Base-by-base conservation (phyloP, 2,113 vertebrate species). In the Tylochromis polylepis region DNA sequence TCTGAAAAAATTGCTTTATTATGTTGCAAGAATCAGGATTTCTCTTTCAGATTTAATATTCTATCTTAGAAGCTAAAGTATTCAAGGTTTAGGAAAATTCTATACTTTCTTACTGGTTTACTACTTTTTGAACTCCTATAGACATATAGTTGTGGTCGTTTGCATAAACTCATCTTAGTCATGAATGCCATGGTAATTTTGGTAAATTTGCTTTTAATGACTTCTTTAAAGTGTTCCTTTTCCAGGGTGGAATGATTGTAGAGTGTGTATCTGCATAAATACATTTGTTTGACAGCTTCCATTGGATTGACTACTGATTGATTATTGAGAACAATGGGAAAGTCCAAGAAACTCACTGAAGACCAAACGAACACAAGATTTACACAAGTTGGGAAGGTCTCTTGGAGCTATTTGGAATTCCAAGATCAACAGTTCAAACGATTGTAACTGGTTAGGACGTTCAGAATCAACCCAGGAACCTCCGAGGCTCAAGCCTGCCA, bases 51-150 rank as follows among this genome's bases (percentile, higher is more conserved):
- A 27, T 72, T 72, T 46, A 27, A 72, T 18, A 46, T 72, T 72
- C 24, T 27, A 43, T 72, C 65, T 46, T 46, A 14, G 43, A 72
- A 46, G 14, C 38, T 46, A 16, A 72, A 27, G n/a, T 27, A 46
- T 75, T 49, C 3, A 46, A 18, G 22, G 12, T 27, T 72, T 46
- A 72, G 22, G 0, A 72, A 72, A 72, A 0, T 0, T 24, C 0
- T 38, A 27, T 8, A 43, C 11, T 12, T 46, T 46, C 14, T 14
- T 46, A 12, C 43, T 12, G 12, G 43, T 46, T 14, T 18, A 72
- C 38, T 27, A 72, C 22, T 72, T 18, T 46, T 72, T n/a, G n/a
- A 46, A 27, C 67, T 72, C 67, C 27, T 72, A 27, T 46, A 43
- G 38, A 70, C 65, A 43, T 46, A 43, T 36, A 70, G 36, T 43